Percentiles rank a stretch among this genome's conserved stretches.
phyloP scores from a whole-genome alignment of 2,797 vertebrate species.

The Mormyrops boulengeri region DNA sequence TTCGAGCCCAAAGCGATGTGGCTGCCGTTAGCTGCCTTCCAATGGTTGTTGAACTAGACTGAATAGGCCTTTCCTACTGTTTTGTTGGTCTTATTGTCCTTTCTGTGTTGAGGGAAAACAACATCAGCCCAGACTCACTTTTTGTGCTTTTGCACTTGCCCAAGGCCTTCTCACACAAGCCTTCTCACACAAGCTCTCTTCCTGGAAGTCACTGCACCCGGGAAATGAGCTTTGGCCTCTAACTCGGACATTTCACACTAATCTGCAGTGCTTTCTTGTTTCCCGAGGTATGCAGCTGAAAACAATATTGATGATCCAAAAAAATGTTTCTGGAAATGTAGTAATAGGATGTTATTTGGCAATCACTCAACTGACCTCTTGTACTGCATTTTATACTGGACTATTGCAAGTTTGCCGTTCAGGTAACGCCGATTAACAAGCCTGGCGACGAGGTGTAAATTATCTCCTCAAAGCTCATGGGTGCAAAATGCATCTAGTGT shows the following conservation, averaged over 20 bases:
- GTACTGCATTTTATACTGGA: background rate
- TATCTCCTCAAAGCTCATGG: background rate
- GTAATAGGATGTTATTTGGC: background rate
- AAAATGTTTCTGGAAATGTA: background rate
- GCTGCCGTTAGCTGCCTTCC: background rate
- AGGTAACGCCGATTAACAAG: background rate
- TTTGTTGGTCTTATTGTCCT: background rate
- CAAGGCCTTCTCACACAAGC: background rate
- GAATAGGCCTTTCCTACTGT: background rate
- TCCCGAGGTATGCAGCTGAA: background rate
- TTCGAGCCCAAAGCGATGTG: background rate
- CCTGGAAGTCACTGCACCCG: background rate
- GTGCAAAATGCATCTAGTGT: background rate
- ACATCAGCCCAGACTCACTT: background rate
- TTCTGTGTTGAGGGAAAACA: background rate
- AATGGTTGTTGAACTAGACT: conserved; percentile 5
- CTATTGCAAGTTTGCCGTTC: background rate
- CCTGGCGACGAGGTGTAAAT: background rate
- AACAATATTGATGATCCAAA: background rate
- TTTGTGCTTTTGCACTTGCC: background rate
- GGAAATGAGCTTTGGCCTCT: background rate
- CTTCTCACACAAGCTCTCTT: background rate
- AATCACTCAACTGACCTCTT: background rate
- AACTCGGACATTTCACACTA: background rate
- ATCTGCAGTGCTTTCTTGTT: background rate